These are phyloP conservation scores for Capromys pilorides DNA, from an alignment of 2,797 vertebrate species.

Conservation along the genomic window DNA sequence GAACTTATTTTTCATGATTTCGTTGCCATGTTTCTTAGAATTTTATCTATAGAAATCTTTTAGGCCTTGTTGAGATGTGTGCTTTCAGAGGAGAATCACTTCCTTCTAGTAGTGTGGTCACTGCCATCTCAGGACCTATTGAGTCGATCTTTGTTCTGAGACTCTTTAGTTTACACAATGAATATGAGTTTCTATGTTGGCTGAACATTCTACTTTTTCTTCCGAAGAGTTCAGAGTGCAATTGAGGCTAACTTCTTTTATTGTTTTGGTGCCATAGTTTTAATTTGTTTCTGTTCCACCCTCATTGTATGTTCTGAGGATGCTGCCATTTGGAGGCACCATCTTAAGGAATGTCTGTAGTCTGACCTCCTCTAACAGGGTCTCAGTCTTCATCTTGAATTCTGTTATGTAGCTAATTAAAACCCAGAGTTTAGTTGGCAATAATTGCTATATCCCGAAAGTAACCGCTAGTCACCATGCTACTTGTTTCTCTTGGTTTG, in stretches of 20 bases:
- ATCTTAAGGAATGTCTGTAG: neutral
- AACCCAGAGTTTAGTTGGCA: neutral
- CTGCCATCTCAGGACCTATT: neutral
- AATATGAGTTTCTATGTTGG: neutral
- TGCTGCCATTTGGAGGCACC: neutral
- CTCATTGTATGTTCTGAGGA: neutral
- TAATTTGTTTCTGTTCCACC: neutral
- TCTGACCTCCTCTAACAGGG: neutral
- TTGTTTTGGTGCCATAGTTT: neutral
- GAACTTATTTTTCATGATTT: neutral
- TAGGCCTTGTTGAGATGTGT: neutral
- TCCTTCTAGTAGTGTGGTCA: neutral
- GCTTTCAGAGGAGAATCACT: neutral
- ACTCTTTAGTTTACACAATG: neutral
- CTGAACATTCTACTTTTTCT: neutral
- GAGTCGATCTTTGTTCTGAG: neutral
- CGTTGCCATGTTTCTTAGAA: neutral
- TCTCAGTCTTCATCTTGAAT: neutral
- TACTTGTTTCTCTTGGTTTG: slow-evolving; percentile 10
- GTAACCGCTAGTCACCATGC: neutral
- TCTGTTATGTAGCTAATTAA: neutral
- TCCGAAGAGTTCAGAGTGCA: neutral
- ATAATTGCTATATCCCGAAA: neutral
- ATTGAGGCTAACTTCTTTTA: neutral
- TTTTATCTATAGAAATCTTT: neutral